phyloP scores from a whole-genome alignment of 2,797 vertebrate genomes.

The Smutsia temminckii region DNA sequence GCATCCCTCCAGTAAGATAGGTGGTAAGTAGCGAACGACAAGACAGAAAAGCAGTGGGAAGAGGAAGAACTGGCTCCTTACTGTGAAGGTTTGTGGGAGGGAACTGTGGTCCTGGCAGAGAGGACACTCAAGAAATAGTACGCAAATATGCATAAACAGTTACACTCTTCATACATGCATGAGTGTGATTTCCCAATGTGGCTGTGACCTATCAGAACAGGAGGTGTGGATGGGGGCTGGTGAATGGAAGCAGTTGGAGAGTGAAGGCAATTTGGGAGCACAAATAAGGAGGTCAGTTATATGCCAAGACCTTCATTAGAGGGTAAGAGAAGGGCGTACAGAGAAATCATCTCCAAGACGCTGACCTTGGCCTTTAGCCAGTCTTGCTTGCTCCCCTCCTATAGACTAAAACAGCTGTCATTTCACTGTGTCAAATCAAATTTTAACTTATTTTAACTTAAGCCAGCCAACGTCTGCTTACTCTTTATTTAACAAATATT shows the following conservation, averaged over 20 bases:
- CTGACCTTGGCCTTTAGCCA: not conserved
- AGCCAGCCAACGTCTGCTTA: not conserved
- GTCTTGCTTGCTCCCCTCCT: not conserved
- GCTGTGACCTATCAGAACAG: not conserved
- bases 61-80: too few relatives aligned
- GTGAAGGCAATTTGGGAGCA: not conserved
- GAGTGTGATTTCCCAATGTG: not conserved
- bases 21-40: not conserved
- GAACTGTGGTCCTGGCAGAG: not conserved
- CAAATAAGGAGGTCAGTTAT: not conserved
- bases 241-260: not conserved
- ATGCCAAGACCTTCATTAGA: not conserved
- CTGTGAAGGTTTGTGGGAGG: not conserved
- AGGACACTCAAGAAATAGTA: not conserved
- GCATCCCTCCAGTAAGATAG: not conserved
- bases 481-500: not conserved
- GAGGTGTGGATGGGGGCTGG: not conserved
- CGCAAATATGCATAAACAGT: not conserved
- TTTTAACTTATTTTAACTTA: not conserved
- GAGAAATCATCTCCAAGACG: not conserved
- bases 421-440: slow-evolving; percentile 23
- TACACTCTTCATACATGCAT: not conserved
- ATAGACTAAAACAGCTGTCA: not conserved
- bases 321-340: not conserved
- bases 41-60: not conserved